Evolutionary conservation across 2,113 vertebrate genomes (phyloP).

Genomic region (Melanerpes formicivorus): DNA sequence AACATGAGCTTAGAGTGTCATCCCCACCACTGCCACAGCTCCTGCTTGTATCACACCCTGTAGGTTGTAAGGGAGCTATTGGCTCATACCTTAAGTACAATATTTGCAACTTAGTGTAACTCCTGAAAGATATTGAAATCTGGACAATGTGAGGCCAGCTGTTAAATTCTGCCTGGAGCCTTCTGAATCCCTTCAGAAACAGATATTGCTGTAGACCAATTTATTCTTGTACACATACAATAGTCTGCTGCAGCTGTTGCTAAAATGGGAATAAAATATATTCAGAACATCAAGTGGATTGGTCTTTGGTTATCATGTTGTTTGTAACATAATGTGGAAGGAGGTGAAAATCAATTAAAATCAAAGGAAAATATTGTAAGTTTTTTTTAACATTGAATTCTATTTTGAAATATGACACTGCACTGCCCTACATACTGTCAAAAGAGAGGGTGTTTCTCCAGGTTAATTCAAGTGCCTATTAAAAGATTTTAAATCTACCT

Average conservation of each 20-base stretch:
- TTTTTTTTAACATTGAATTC: not conserved
- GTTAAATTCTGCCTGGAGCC: not conserved
- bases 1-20: not conserved
- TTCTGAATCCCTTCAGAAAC: not conserved
- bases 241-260: not conserved
- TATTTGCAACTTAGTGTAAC: not conserved
- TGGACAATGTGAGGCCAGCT: not conserved
- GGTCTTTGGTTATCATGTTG: not conserved
- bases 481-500: not conserved
- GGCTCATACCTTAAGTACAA: not conserved
- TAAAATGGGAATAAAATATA: not conserved
- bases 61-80: not conserved
- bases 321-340: not conserved
- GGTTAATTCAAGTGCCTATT: not conserved
- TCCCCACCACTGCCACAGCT: not conserved
- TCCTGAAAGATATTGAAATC: not conserved
- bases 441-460: not conserved
- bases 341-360: not conserved
- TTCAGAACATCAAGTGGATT: not conserved
- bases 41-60: not conserved
- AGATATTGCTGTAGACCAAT: not conserved
- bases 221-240: not conserved
- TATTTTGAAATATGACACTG: not conserved
- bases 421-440: not conserved
- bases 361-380: not conserved